Base-by-base conservation (phyloP, 2,888 invertebrate species). In the Dermolepida albohirtum region DNA sequence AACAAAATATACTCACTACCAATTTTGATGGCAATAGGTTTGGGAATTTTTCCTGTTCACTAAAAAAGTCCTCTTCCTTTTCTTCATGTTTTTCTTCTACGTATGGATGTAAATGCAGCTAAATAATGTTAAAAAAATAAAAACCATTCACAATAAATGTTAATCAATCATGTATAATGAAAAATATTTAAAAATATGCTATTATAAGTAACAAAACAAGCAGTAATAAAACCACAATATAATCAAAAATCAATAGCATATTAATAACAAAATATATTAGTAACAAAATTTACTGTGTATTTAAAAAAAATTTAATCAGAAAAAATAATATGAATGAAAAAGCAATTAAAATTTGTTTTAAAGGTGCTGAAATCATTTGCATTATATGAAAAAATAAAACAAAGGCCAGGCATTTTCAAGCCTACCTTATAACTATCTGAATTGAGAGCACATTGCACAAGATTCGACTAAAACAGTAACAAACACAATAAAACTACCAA, bases 41-140 rank as follows among this genome's bases (percentile, higher is more conserved):
- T 27, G 72, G 57, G 68, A 81, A 81, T 71, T 78, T 79, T 76
- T 88, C 90, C 87, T 90, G 92, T 83, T 94, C 93, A 68, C 92
- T 91, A 85, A 97, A 97, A 86, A 97, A 98, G 85, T 98, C 97
- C 74, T 92, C 89, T 84, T 95, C 94, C 78, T 91, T 89, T 76
- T 92, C 92, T 76, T 85, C 85, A 40, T 85, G 86, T 47, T 81
- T 81, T 71, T 86, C 85, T 75, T 91, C 91, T 57, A 82, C 82
- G 14, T 87, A 83, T 14, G 88, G 87, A 51, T 92, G 92, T 84
- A 94, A 83, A 83, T 92, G 91, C 70, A 94, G 83, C 94, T 94
- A 84, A 29, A 59, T 59, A 17, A 49, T 51, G 22, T 44, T 54
- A 54, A 54, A 29, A 65, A 54, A 22, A 22, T 65, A 54, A 54